phyloP scores from a whole-genome alignment of 1,140 invertebrate species.

The Solenopsis invicta region DNA sequence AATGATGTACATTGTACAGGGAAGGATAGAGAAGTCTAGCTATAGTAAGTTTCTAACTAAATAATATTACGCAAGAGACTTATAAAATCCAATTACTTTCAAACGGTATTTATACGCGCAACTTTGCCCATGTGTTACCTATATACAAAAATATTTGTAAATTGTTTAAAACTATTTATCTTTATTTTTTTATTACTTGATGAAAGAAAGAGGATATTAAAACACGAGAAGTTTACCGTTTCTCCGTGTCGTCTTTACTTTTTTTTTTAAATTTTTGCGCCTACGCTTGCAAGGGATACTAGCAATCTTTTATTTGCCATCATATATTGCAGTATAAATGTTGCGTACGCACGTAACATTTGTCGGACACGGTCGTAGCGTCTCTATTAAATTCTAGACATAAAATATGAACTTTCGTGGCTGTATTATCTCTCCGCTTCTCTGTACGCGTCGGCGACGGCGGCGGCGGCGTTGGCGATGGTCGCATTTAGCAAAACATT shows the following conservation, averaged over 20 bases:
- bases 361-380: not conserved
- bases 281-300: not conserved
- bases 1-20: not conserved
- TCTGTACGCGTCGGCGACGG: not conserved
- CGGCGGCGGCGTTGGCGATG: not conserved
- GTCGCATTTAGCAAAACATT: conserved; percentile 62
- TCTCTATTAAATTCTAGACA: conserved; percentile 31
- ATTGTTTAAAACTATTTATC: not conserved
- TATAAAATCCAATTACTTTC: conserved; percentile 7
- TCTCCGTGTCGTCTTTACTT: not conserved
- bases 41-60: conserved; percentile 1
- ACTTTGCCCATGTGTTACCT: no score
- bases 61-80: not conserved
- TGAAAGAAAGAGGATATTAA: not conserved
- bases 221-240: not conserved
- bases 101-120: not conserved
- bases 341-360: conserved; percentile 28
- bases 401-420: conserved; percentile 50
- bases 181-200: not conserved
- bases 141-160: not conserved
- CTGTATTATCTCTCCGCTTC: conserved; percentile 26
- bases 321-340: not conserved
- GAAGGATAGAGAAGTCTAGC: not conserved
- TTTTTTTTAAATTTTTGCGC: not conserved
- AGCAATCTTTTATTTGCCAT: not conserved